A percentile compares a stretch with the other conserved stretches of the same genome.
Conservation (phyloP, 2,113 vertebrate species). For the Speoplatyrhinus poulsoni region DNA sequence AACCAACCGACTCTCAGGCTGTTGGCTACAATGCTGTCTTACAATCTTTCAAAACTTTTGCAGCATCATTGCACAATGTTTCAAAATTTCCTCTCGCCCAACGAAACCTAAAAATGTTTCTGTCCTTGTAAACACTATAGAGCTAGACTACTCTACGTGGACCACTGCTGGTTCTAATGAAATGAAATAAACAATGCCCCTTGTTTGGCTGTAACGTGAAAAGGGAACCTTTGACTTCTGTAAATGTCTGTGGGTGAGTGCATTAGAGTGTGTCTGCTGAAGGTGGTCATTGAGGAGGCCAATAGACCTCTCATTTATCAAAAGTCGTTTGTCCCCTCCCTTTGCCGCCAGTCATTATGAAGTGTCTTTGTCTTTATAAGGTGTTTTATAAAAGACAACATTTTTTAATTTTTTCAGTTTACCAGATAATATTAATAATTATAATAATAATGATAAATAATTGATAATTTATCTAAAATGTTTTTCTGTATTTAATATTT, state of each 20-base stretch:
- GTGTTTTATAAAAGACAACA: constrained; percentile 1
- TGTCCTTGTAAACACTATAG: constrained; percentile 36
- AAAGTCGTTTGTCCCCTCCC: constrained; percentile 64
- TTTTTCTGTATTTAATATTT: too few relatives aligned
- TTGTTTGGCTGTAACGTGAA: constrained; percentile 51
- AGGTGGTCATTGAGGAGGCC: constrained; percentile 67
- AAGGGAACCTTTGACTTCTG: constrained; percentile 72
- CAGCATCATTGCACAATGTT: constrained; percentile 80
- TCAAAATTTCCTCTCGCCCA: constrained; percentile 81
- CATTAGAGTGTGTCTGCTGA: constrained; percentile 64
- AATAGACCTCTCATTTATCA: constrained; percentile 71
- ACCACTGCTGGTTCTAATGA: constrained; percentile 26
- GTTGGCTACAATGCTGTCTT: constrained; percentile 67
- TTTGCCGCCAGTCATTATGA: constrained; percentile 68
- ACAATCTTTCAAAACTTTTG: constrained; percentile 81
- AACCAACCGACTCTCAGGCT: constrained; percentile 56
- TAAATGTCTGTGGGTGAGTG: constrained; percentile 67
- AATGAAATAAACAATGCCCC: constrained; percentile 38
- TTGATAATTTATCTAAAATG: not conserved
- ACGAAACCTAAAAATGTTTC: constrained; percentile 60
- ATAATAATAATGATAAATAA: too few relatives aligned
- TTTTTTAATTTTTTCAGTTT: not conserved
- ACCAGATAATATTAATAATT: not conserved
- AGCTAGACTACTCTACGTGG: constrained; percentile 24
- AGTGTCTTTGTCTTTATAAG: constrained; percentile 11